Conservation (phyloP, 2,113 vertebrate species). For the Rhinoptilus africanus region DNA sequence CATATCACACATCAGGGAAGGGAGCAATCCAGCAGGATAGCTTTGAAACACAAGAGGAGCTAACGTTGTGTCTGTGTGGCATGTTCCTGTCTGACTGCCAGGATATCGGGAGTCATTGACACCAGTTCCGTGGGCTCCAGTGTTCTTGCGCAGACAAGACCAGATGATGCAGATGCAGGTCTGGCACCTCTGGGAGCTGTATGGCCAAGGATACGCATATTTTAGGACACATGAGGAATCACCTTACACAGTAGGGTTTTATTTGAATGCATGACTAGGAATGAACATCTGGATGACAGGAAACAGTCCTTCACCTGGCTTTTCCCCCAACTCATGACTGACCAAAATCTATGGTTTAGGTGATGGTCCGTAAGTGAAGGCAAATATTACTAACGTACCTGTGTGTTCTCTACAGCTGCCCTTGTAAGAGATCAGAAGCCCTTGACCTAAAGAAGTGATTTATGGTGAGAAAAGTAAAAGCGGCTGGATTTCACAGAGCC, state of each 20-base stretch:
- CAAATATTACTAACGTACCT: not conserved
- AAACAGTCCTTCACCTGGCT: not conserved
- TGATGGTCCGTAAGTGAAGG: not conserved
- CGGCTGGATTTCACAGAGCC: not conserved
- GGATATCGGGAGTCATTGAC: not conserved
- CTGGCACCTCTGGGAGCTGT: not conserved
- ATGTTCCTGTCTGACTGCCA: not conserved
- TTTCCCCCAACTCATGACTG: not conserved
- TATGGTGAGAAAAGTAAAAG: not conserved
- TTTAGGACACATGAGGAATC: not conserved
- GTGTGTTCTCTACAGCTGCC: not conserved
- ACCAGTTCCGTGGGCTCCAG: not conserved
- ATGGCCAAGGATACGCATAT: fast-evolving
- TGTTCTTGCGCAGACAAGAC: not conserved
- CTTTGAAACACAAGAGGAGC: not conserved
- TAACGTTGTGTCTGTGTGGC: not conserved
- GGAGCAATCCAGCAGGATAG: not conserved
- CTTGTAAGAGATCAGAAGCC: not conserved
- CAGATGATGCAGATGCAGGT: not conserved
- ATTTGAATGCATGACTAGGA: not conserved
- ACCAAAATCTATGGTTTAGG: not conserved
- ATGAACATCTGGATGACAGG: not conserved
- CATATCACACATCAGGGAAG: not conserved
- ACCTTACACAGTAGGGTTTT: not conserved
- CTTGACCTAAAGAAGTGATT: not conserved